A percentile compares a stretch with the other conserved stretches of the same genome.
Conservation (phyloP, 1,140 invertebrate genomes). For the Cheumatopsyche charites region DNA sequence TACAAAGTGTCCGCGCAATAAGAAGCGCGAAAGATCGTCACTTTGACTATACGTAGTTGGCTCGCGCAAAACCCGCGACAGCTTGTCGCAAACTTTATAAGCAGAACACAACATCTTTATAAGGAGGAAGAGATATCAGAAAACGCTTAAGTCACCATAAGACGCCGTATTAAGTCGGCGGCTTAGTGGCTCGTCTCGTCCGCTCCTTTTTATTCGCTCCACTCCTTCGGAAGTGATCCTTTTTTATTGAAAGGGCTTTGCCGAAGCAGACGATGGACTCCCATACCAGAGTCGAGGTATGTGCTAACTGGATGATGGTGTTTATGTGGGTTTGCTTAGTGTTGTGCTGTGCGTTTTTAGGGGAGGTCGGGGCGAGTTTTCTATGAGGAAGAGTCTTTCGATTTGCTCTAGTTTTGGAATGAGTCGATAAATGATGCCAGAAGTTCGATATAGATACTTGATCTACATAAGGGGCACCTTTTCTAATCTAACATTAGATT, state of each 20-base stretch:
- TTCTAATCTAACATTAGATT: no score
- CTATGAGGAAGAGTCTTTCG: background rate
- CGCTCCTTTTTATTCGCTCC: slow-evolving; percentile 9
- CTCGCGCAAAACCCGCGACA: no score
- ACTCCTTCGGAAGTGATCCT: slow-evolving; percentile 14
- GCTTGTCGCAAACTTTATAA: no score
- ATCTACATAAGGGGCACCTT: no score
- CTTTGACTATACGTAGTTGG: no score
- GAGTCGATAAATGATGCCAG: no score
- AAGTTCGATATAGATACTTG: no score
- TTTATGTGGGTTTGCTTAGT: background rate
- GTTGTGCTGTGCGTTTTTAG: background rate
- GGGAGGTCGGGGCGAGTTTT: background rate
- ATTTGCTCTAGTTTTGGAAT: no score
- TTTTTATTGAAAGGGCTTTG: slow-evolving; percentile 25
- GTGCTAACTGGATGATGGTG: slow-evolving; percentile 14
- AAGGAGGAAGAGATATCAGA: background rate
- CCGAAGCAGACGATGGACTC: background rate
- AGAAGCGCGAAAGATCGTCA: no score
- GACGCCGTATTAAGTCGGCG: slow-evolving; percentile 12
- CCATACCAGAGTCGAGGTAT: background rate
- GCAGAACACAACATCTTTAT: no score
- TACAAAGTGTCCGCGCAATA: no score
- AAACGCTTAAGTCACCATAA: slow-evolving; percentile 2
- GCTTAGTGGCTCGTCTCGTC: slow-evolving; percentile 5